Evolutionary conservation across 2,797 vertebrate genomes (phyloP).

Genomic region (Psittacula derbiana): DNA sequence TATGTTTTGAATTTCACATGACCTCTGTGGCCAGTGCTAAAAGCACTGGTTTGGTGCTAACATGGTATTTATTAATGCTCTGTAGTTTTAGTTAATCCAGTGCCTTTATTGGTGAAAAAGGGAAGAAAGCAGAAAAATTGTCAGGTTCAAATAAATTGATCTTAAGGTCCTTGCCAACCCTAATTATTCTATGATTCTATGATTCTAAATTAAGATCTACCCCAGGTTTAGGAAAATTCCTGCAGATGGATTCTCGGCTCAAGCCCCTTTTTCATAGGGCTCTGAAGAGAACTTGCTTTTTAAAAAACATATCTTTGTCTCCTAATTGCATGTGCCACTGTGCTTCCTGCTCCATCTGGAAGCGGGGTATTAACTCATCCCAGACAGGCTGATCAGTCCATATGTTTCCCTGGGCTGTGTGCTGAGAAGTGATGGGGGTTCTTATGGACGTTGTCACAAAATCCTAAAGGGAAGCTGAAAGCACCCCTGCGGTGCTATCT

Average conservation of each 20-base stretch:
- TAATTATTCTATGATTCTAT: too few species aligned
- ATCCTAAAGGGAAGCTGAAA: not conserved
- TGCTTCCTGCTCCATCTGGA: conserved; percentile 64
- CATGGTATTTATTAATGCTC: conserved; percentile 68
- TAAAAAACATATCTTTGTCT: not conserved
- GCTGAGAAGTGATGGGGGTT: not conserved
- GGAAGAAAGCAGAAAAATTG: conserved; percentile 12
- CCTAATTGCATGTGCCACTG: conserved; percentile 51
- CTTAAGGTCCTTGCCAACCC: too few species aligned
- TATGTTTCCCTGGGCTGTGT: conserved; percentile 30
- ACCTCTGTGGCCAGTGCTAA: conserved; percentile 72
- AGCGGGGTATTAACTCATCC: conserved; percentile 49
- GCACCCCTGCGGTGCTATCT: not conserved
- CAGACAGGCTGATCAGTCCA: conserved; percentile 47
- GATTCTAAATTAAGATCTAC: not conserved
- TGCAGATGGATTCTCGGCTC: not conserved
- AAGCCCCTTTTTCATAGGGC: not conserved
- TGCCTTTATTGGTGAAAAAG: conserved; percentile 36
- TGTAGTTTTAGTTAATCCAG: conserved; percentile 54
- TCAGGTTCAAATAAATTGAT: not conserved
- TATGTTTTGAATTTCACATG: conserved; percentile 68
- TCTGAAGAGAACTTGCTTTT: conserved; percentile 8
- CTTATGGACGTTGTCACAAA: not conserved
- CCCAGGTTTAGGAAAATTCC: not conserved
- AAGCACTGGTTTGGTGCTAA: conserved; percentile 77